Percentiles rank a stretch among this genome's conserved stretches.
Evolutionary conservation across 2,113 vertebrate genomes (phyloP).

Genomic region (Gymnobelideus leadbeateri): DNA sequence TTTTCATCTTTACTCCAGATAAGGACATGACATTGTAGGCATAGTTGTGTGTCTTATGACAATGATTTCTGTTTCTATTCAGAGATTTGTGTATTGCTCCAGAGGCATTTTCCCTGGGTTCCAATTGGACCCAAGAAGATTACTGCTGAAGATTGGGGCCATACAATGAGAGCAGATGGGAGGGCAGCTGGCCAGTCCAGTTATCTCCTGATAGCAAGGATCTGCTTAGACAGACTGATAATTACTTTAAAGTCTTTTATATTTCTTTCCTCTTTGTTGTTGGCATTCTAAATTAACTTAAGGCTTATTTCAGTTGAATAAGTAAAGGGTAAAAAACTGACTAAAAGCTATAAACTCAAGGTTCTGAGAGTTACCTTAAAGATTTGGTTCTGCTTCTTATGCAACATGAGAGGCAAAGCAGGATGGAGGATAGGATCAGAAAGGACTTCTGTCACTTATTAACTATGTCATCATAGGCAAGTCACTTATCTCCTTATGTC

Average conservation of each 20-base stretch:
- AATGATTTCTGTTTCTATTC: not conserved
- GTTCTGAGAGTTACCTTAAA: not conserved
- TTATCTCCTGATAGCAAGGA: not conserved
- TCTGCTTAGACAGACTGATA: not conserved
- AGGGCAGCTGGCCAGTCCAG: constrained; percentile 2
- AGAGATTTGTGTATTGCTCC: not conserved
- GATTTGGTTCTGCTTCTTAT: not conserved
- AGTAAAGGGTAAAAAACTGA: not conserved
- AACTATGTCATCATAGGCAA: not conserved
- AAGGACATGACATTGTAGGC: not conserved
- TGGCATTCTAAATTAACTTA: not conserved
- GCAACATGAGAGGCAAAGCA: not conserved
- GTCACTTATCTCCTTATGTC: not conserved
- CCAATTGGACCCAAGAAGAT: not conserved
- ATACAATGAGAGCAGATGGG: not conserved
- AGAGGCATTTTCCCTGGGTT: not conserved
- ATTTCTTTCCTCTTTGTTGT: not conserved
- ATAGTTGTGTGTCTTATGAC: not conserved
- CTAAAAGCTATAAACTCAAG: not conserved
- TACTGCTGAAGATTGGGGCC: not conserved
- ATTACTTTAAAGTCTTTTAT: not conserved
- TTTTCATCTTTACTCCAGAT: not conserved
- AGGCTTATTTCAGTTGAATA: not conserved
- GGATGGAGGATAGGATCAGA: not conserved
- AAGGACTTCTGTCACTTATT: not conserved